Percentiles rank a stretch among this genome's conserved stretches.
phyloP scores from a whole-genome alignment of 2,797 vertebrate species.

The Melanotaenia parkinsoni region DNA sequence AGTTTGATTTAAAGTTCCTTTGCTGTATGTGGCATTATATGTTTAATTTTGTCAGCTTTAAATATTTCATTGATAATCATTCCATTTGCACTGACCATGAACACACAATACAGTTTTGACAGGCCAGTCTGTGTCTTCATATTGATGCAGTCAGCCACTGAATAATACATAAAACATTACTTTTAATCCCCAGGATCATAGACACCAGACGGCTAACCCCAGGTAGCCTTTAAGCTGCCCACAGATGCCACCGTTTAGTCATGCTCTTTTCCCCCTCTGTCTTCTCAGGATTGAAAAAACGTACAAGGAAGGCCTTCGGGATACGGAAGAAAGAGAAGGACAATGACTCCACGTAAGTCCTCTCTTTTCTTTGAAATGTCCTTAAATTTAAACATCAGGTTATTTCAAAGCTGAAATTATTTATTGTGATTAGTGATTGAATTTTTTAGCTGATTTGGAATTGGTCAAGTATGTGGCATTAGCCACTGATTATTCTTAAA shows the following conservation, averaged over 20 bases:
- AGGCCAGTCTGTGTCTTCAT: conserved; percentile 35
- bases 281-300: conserved; percentile 96
- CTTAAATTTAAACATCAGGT: neutral
- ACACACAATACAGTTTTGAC: conserved; percentile 35
- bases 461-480: neutral
- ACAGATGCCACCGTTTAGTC: conserved; percentile 11
- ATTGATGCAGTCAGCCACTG: conserved; percentile 30
- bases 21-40: neutral
- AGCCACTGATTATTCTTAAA: neutral
- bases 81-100: conserved; percentile 50
- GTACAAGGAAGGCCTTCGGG: conserved; percentile 98
- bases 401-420: neutral
- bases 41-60: conserved; percentile 1
- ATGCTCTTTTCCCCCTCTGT: conserved; percentile 28
- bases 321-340: conserved; percentile 99
- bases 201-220: conserved; percentile 25
- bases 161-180: conserved; percentile 61
- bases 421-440: neutral
- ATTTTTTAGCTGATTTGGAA: neutral
- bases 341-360: conserved; percentile 94
- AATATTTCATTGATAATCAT: conserved; percentile 15
- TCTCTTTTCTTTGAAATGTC: neutral
- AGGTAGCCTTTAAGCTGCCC: conserved; percentile 30
- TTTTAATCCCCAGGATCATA: conserved; percentile 47
- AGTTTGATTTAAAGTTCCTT: neutral